Evolutionary conservation across 2,888 invertebrate genomes (phyloP).

Genomic region (Ischnus inquisitorius): DNA sequence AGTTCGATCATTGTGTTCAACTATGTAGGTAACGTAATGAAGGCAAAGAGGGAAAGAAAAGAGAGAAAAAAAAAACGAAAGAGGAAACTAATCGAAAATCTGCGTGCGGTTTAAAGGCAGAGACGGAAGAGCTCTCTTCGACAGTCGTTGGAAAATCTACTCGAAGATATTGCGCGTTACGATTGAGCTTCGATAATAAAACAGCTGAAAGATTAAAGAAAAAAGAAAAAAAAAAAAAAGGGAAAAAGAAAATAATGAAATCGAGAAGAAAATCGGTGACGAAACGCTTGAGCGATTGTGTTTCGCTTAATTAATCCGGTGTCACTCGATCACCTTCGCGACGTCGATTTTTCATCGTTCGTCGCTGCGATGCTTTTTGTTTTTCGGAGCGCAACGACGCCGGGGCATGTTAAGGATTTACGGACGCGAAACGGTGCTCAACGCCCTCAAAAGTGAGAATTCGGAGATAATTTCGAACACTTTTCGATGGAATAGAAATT

Average conservation of each 20-base stretch:
- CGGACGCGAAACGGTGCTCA: too few species aligned
- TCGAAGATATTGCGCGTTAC: slow-evolving; percentile 52
- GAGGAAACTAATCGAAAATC: slow-evolving; percentile 34
- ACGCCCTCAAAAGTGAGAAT: too few species aligned
- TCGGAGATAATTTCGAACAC: too few species aligned
- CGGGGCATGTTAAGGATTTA: slow-evolving; percentile 60
- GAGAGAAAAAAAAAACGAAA: slow-evolving; percentile 44
- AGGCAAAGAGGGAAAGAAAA: slow-evolving; percentile 58
- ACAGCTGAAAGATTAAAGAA: slow-evolving; percentile 6
- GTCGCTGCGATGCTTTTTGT: slow-evolving; percentile 14
- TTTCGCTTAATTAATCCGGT: slow-evolving; percentile 54
- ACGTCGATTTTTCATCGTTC: slow-evolving; percentile 20
- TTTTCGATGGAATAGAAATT: too few species aligned
- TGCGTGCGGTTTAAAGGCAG: slow-evolving; percentile 35
- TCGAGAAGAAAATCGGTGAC: slow-evolving; percentile 36
- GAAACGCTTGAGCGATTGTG: slow-evolving; percentile 62
- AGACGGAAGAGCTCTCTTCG: slow-evolving; percentile 52
- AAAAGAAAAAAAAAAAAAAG: slow-evolving; percentile 18
- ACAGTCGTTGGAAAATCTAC: slow-evolving; percentile 62
- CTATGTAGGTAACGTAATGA: slow-evolving; percentile 73
- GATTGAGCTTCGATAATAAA: slow-evolving; percentile 62
- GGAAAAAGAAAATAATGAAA: slow-evolving; percentile 24
- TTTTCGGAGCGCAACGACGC: slow-evolving; percentile 43
- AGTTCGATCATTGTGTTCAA: slow-evolving; percentile 83
- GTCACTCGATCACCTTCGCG: slow-evolving; percentile 64